Base-by-base conservation (phyloP, 2,888 invertebrate species). In the Noctua fimbriata region DNA sequence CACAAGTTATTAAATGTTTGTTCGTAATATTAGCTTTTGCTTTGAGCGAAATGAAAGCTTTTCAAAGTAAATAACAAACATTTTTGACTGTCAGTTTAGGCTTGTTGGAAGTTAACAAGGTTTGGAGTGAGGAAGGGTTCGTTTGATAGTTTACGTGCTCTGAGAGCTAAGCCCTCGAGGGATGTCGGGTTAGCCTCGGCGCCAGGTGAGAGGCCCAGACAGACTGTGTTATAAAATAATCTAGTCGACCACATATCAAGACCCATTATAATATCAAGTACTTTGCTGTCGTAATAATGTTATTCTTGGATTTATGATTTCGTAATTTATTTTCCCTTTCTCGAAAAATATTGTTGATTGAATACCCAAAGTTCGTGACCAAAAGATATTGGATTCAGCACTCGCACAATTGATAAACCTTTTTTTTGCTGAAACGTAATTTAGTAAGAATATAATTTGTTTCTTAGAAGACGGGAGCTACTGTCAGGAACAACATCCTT, bases 11-110 rank as follows among this genome's bases (percentile, higher is more conserved):
- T 75, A 72, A 82, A 69, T 75, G 70, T 79, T 79, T 66, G 79
- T 76, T 70, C 36, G 65, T 73, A 76, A 69, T 65, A 76, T 81
- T 78, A 69, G 77, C 79, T 70, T 74, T 74, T 52, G 41, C 69
- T 60, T 77, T 66, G 69, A 79, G 72, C 77, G 24, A 85, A 83
- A 76, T 85, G 78, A 76, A 66, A 81, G 69, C 77, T 79, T 77
- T 79, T 58, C 69, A 60, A 77, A 82, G 58, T 83, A 73, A 81
- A 76, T 70, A 75, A 78, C 69, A 69, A 75, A 83, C 76, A 81
- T 88, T 83, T 83, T 86, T 82, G 58, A 86, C 58, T 84, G 88
- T 78, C 86, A 83, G 81, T 58, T 69, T 71, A 41, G 81, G 74
- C 69, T 72, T 41, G 66, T 12, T 73, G 41, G 44, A 63, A 72